These are phyloP conservation scores for Drosophila robusta DNA, from an alignment of 2,888 invertebrate genomes.

Conservation along the genomic window DNA sequence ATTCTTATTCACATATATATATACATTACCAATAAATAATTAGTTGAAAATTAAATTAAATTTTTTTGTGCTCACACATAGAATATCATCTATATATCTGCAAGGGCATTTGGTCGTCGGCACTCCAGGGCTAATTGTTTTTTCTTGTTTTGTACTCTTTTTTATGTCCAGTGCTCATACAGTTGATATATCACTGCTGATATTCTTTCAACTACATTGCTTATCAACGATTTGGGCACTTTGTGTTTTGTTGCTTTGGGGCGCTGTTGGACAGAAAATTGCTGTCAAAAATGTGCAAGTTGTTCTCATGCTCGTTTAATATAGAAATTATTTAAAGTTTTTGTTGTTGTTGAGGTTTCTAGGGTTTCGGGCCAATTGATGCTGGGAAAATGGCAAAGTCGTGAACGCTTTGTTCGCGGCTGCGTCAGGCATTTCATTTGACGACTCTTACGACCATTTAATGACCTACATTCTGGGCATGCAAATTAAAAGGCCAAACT, in stretches of 20 bases:
- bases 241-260: conserved; percentile 38
- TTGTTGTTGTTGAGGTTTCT: not conserved
- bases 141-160: not conserved
- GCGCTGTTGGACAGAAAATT: conserved; percentile 53
- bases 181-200: conserved; percentile 79
- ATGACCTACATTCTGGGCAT: conserved; percentile 55
- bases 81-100: too few relatives aligned
- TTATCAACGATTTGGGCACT: conserved; percentile 47
- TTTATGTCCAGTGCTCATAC: conserved; percentile 23
- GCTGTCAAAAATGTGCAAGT: conserved; percentile 69
- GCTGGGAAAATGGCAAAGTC: conserved; percentile 64
- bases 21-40: too few relatives aligned
- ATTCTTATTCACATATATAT: too few relatives aligned
- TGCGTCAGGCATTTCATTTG: conserved; percentile 58
- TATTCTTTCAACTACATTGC: conserved; percentile 60
- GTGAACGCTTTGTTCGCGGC: conserved; percentile 51
- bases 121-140: not conserved
- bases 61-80: too few relatives aligned
- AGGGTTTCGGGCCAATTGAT: conserved; percentile 39
- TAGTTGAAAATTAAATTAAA: too few relatives aligned
- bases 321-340: conserved; percentile 77
- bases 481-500: conserved; percentile 42
- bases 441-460: conserved; percentile 46
- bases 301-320: conserved; percentile 74
- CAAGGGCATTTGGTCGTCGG: not conserved